Conservation (phyloP, 2,888 invertebrate species). For the Nomada flava region DNA sequence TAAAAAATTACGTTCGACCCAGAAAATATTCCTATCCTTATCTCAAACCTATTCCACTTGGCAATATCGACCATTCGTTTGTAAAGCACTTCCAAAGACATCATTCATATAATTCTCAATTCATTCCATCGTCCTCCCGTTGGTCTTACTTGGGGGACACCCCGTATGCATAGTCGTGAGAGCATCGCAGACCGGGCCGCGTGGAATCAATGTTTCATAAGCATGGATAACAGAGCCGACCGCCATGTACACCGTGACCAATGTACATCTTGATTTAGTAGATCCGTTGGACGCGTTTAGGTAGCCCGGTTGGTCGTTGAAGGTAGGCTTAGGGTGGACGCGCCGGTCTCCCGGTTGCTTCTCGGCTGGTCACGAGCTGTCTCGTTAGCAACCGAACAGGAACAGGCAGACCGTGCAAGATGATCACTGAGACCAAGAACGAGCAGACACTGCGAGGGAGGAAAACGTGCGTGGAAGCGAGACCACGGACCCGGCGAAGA, state of each 20-base stretch:
- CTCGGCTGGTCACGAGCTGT: conserved; percentile 77
- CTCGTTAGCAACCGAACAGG: conserved; percentile 81
- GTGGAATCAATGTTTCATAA: conserved; percentile 84
- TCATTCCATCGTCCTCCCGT: background rate
- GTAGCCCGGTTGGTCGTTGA: conserved; percentile 76
- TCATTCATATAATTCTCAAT: background rate
- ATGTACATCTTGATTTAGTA: conserved; percentile 84
- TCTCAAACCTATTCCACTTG: background rate
- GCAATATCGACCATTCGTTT: background rate
- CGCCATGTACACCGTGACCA: conserved; percentile 82
- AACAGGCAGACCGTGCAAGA: conserved; percentile 65
- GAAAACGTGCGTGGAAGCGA: conserved; percentile 2
- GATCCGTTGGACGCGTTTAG: conserved; percentile 78
- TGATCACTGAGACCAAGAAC: conserved; percentile 26
- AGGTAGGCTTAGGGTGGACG: conserved; percentile 72
- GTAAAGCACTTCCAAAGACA: background rate
- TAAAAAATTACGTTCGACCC: conserved; percentile 6
- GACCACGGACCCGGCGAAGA: background rate
- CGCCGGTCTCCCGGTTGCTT: conserved; percentile 64
- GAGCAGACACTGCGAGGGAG: conserved; percentile 27
- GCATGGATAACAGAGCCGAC: conserved; percentile 82
- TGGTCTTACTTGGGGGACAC: conserved; percentile 61
- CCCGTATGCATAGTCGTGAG: conserved; percentile 74
- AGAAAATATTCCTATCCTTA: background rate
- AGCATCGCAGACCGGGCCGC: conserved; percentile 76